phyloP scores from a whole-genome alignment of 2,797 vertebrate species.

The Smutsia gigantea region DNA sequence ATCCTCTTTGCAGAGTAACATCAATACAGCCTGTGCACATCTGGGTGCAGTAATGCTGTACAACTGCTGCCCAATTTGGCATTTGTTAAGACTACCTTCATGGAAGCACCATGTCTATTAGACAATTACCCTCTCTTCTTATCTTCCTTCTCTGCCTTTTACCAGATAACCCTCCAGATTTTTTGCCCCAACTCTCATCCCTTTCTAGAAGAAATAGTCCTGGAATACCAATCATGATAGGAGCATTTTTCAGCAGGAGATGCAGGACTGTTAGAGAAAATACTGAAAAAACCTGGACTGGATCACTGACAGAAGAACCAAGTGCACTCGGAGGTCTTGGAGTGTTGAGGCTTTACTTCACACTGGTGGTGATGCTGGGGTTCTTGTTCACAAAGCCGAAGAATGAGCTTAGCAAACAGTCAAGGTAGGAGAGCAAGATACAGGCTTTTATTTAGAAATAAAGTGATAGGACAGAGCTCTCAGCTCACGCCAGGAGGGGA shows the following conservation, averaged over 20 bases:
- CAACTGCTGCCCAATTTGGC: background rate
- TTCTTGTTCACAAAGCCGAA: too few relatives aligned
- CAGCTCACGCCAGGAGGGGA: too few relatives aligned
- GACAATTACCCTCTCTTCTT: background rate
- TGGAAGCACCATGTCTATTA: background rate
- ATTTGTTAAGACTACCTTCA: background rate
- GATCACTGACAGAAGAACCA: too few relatives aligned
- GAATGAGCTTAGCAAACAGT: too few relatives aligned
- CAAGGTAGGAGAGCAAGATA: too few relatives aligned
- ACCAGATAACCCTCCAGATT: background rate
- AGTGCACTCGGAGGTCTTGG: too few relatives aligned
- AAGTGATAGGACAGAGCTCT: too few relatives aligned
- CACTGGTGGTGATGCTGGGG: too few relatives aligned
- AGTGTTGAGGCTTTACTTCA: too few relatives aligned
- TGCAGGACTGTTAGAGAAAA: too few relatives aligned
- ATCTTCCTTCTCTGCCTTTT: conserved; percentile 5
- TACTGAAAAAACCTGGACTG: too few relatives aligned
- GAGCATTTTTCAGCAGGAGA: conserved; percentile 1
- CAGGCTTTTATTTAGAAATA: too few relatives aligned
- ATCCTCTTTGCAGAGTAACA: background rate
- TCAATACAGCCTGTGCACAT: background rate
- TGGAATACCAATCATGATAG: background rate
- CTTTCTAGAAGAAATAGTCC: background rate
- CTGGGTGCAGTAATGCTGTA: background rate
- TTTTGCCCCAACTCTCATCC: background rate